Conservation (phyloP, 1,140 invertebrate genomes). For the Tetraneura akinire region DNA sequence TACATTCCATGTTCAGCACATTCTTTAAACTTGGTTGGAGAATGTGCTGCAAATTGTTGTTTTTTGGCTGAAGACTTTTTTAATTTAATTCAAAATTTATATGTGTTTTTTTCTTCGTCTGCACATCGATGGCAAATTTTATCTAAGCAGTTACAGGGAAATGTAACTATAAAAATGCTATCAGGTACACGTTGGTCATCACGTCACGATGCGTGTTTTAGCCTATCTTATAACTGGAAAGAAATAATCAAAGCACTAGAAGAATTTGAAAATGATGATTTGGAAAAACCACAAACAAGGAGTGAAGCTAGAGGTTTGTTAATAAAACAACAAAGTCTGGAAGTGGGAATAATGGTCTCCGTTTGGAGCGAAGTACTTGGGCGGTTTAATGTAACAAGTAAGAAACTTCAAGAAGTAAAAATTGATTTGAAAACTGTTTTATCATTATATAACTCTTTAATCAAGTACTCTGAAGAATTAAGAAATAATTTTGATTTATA, state of each 20-base stretch:
- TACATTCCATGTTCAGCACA: conserved; percentile 57
- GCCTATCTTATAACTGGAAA: conserved; percentile 27
- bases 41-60: conserved; percentile 54
- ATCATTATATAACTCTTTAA: background rate
- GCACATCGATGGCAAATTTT: conserved; percentile 39
- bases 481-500: conserved; percentile 12
- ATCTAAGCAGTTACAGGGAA: background rate
- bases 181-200: conserved; percentile 40
- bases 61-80: conserved; percentile 28
- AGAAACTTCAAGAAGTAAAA: conserved; percentile 9
- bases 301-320: conserved; percentile 35
- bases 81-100: conserved; percentile 32
- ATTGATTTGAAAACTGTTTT: background rate
- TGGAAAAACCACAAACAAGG: conserved; percentile 24
- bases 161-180: conserved; percentile 35
- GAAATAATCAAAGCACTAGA: conserved; percentile 31
- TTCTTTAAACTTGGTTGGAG: conserved; percentile 57
- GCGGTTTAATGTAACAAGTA: background rate
- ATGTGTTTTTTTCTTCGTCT: conserved; percentile 9
- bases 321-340: conserved; percentile 41
- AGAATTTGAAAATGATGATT: conserved; percentile 31
- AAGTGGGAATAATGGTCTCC: conserved; percentile 52
- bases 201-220: conserved; percentile 50
- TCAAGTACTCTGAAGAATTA: background rate
- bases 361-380: conserved; percentile 43